Conservation (phyloP, 2,113 vertebrate genomes). For the Choloepus hoffmanni region DNA sequence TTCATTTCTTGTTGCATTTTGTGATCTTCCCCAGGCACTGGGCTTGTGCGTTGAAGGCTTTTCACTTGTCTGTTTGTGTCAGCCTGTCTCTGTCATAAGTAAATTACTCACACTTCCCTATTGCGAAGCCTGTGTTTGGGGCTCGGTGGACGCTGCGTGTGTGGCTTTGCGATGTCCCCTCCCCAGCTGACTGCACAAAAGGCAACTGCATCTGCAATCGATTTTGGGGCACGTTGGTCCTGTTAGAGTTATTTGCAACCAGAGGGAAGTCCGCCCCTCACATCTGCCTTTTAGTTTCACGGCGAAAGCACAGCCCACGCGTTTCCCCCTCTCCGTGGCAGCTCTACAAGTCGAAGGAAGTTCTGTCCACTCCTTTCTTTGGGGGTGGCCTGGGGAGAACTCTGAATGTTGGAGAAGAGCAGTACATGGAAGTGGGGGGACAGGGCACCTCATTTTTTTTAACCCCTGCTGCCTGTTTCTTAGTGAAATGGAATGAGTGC, state of each 20-base stretch:
- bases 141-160: constrained; percentile 54
- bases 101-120: constrained; percentile 63
- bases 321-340: not conserved
- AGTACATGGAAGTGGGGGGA: not conserved
- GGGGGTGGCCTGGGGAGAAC: not conserved
- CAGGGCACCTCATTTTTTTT: not conserved
- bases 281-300: constrained; percentile 43
- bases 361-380: not conserved
- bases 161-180: constrained; percentile 55
- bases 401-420: not conserved
- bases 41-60: constrained; percentile 69
- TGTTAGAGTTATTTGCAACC: constrained; percentile 58
- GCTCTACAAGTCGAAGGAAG: not conserved
- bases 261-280: not conserved
- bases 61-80: constrained; percentile 81
- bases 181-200: constrained; percentile 71
- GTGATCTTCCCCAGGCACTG: constrained; percentile 74
- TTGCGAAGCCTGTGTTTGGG: constrained; percentile 63
- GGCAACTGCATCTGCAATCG: constrained; percentile 35
- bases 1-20: constrained; percentile 73
- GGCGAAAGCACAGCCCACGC: not conserved
- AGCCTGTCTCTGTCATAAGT: constrained; percentile 78
- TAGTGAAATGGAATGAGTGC: not conserved
- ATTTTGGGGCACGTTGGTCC: constrained; percentile 54
- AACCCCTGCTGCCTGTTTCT: constrained; percentile 5